Percentiles rank a stretch among this genome's conserved stretches.
Evolutionary conservation across 2,797 vertebrate genomes (phyloP).

Genomic region (Spinus olivaceus): DNA sequence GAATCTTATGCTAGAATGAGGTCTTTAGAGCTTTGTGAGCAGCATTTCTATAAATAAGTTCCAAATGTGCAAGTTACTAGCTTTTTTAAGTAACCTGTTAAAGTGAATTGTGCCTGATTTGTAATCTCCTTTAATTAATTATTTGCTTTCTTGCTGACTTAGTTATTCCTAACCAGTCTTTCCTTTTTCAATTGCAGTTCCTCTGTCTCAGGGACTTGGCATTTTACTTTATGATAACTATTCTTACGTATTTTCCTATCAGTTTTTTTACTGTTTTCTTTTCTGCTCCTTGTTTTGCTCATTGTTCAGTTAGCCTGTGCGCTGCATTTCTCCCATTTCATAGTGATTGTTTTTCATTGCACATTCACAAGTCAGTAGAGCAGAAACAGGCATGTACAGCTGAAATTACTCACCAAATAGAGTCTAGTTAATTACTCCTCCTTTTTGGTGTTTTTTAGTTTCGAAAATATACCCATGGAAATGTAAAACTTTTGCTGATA

Average conservation of each 20-base stretch:
- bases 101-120: background rate
- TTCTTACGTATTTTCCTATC: constrained; percentile 84
- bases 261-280: constrained; percentile 29
- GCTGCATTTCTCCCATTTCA: constrained; percentile 10
- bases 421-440: constrained; percentile 52
- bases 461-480: constrained; percentile 87
- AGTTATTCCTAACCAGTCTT: constrained; percentile 60
- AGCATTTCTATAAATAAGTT: background rate
- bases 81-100: background rate
- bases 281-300: background rate
- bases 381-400: background rate
- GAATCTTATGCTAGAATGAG: background rate
- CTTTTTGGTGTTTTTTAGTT: constrained; percentile 86
- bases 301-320: background rate
- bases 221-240: constrained; percentile 99
- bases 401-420: background rate
- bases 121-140: background rate
- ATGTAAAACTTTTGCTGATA: constrained; percentile 81
- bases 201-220: constrained; percentile 95
- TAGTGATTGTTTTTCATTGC: background rate
- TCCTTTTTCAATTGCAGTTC: constrained; percentile 83
- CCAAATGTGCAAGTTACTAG: background rate
- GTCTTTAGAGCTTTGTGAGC: background rate
- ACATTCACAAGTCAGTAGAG: background rate
- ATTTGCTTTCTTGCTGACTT: background rate